A percentile compares a stretch with the other conserved stretches of the same genome.
phyloP scores from a whole-genome alignment of 2,797 vertebrate species.

The Characodon lateralis region DNA sequence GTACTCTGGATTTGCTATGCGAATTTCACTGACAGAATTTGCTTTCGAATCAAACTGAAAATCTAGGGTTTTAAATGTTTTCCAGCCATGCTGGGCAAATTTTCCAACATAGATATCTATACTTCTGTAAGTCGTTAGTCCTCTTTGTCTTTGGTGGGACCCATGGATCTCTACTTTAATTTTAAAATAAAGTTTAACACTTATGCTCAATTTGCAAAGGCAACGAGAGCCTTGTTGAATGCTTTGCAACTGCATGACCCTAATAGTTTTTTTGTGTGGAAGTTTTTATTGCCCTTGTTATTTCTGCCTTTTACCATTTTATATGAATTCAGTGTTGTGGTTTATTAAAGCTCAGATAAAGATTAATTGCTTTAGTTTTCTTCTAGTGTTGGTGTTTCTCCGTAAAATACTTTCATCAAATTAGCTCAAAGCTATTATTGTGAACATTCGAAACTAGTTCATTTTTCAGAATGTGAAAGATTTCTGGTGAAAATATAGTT shows the following conservation, averaged over 20 bases:
- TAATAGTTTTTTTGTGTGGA: not conserved
- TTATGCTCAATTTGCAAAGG: too few relatives aligned
- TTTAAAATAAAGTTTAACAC: not conserved
- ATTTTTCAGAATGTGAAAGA: not conserved
- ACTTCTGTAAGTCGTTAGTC: not conserved
- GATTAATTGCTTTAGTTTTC: too few relatives aligned
- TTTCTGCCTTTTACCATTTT: not conserved
- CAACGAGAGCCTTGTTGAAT: not conserved
- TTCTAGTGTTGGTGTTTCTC: not conserved
- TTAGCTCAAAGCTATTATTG: not conserved
- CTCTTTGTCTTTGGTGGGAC: not conserved
- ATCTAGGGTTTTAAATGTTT: not conserved
- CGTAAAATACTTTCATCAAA: not conserved
- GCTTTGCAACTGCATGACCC: not conserved
- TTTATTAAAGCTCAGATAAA: too few relatives aligned
- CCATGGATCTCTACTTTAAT: not conserved
- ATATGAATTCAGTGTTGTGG: not conserved
- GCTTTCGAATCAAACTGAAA: not conserved
- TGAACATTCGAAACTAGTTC: not conserved
- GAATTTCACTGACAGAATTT: not conserved
- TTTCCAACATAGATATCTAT: not conserved
- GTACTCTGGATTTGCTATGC: not conserved
- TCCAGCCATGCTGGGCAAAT: not conserved
- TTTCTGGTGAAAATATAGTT: not conserved
- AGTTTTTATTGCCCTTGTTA: not conserved